Evolutionary conservation across 30 jellyfish, hydroid and myxozoan species (phyloP), one percentile per base, ranked within the genome.

Genomic region (Nemopilema nomurai): DNA sequence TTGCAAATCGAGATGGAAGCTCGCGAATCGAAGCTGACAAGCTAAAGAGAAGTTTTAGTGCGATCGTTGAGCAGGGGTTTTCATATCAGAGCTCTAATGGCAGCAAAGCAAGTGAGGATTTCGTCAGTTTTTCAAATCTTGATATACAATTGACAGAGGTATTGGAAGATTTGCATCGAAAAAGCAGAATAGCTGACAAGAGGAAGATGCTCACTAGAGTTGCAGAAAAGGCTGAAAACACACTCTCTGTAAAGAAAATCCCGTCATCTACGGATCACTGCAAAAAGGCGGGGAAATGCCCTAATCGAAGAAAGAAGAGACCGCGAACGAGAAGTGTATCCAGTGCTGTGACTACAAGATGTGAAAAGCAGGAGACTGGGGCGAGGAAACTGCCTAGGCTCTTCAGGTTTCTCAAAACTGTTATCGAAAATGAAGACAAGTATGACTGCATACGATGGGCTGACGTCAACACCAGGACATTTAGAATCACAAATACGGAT

Each of bases 371-470:
- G 33, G 3, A 28, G 20, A 28, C 76, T 9, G 23, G 30, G 21
- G 76, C 25, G 18, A 80, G 31, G 8, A 69, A 68, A 20, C 23
- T 52, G 22, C 89, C 89, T 28, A 80, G 49, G 49, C 57, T 80
- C 9, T 80, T 28, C 49, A 9, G 20, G 21, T 80, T 80, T 51
- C 65, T 80, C 25, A 79, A 24, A 53, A 65, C 25, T 20, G 30
- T 64, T 17, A 69, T 80, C 27, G 71, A 67, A 62, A 41, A 65
- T 20, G 81, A 79, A 8, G 75, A 80, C 7, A 26, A 80, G 31
- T 80, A 65, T 29, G n/a, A 27, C 22, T 80, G 89, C 29, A 17
- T 80, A 18, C 73, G 22, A 24, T 80, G 89, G 89, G 32, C 41
- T 17, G 75, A 80, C 81, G 65, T 28, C 32, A 27, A 18, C 19